Conservation (phyloP, 2,888 invertebrate genomes). For the Agrochola litura region DNA sequence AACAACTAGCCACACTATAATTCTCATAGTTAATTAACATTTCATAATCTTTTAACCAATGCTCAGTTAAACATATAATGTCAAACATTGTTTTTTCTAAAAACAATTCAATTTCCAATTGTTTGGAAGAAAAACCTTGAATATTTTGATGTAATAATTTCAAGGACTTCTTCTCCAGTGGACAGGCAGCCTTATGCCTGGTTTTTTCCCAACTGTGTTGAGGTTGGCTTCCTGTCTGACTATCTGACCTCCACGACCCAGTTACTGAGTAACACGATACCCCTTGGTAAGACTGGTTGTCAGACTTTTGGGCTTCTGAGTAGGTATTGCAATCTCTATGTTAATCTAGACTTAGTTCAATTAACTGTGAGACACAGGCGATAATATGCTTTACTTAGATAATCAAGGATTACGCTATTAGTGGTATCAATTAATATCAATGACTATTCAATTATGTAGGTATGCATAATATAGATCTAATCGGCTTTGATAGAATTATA, state of each 20-base stretch:
- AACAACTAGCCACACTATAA: no score
- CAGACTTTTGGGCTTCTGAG: background rate
- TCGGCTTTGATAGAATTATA: background rate
- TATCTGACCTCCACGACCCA: background rate
- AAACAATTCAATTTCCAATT: no score
- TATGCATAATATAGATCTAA: background rate
- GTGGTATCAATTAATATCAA: background rate
- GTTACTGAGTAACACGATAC: background rate
- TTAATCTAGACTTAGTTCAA: background rate
- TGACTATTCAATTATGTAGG: background rate
- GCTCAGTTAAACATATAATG: no score
- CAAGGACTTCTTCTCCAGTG: no score
- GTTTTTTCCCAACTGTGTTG: background rate
- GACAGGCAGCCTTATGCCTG: no score
- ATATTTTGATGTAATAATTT: no score
- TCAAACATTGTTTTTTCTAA: no score
- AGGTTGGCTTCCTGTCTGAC: background rate
- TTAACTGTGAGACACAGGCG: background rate
- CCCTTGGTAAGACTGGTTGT: background rate
- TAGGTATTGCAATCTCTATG: background rate
- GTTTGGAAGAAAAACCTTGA: no score
- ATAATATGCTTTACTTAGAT: background rate
- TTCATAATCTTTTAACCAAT: no score
- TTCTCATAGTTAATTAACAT: no score
- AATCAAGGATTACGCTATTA: constrained; percentile 1